These are phyloP conservation scores for Tetanocera ferruginea DNA, from an alignment of 2,888 invertebrate species.

Conservation along the genomic window DNA sequence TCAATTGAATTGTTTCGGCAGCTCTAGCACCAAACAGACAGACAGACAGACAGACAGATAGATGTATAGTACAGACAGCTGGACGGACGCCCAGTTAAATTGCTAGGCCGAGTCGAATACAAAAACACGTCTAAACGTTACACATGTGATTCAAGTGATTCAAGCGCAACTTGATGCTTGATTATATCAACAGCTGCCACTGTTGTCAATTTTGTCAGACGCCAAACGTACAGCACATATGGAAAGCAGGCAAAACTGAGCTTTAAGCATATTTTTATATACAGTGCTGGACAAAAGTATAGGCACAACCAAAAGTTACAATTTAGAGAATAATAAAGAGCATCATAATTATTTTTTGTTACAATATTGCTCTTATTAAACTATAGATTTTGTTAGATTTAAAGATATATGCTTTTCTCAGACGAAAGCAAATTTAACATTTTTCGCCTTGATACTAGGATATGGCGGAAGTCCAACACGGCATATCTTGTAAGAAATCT, in stretches of 20 bases:
- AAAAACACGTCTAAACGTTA: background rate
- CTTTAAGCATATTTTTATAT: background rate
- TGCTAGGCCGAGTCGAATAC: background rate
- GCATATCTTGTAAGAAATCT: too few species aligned
- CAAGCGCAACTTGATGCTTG: conserved; percentile 28
- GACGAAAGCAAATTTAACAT: too few species aligned
- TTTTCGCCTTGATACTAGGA: too few species aligned
- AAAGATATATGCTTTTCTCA: too few species aligned
- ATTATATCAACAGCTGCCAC: conserved; percentile 35
- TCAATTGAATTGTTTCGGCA: conserved; percentile 29
- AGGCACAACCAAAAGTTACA: too few species aligned
- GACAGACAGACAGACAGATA: background rate
- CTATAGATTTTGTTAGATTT: too few species aligned
- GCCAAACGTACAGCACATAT: background rate
- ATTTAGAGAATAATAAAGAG: too few species aligned
- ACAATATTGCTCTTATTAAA: too few species aligned
- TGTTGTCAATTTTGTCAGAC: conserved; percentile 26
- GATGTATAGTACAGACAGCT: background rate
- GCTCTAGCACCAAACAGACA: background rate
- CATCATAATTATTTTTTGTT: too few species aligned
- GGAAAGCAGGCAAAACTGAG: background rate
- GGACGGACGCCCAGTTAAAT: background rate
- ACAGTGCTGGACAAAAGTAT: too few species aligned
- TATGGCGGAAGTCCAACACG: too few species aligned
- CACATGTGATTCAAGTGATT: conserved; percentile 12